A percentile compares a stretch with the other conserved stretches of the same genome.
These are phyloP conservation scores for Drosophila teissieri DNA, from an alignment of 1,140 invertebrate species.

Conservation along the genomic window DNA sequence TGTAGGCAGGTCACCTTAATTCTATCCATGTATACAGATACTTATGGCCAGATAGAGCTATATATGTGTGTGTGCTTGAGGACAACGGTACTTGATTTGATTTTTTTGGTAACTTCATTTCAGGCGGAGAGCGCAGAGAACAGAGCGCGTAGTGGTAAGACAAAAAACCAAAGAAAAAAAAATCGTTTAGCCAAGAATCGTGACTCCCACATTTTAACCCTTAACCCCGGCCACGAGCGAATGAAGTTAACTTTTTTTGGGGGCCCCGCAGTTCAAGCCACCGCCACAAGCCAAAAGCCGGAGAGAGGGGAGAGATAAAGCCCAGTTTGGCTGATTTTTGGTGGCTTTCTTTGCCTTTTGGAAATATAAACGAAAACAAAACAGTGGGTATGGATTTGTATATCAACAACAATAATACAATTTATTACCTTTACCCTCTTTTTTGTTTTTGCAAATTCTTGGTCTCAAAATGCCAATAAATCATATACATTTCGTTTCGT, in stretches of 20 bases:
- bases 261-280: slow-evolving; percentile 32
- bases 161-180: slow-evolving; percentile 20
- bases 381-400: slow-evolving; percentile 29
- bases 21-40: slow-evolving; percentile 54
- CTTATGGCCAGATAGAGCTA: slow-evolving; percentile 28
- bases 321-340: slow-evolving; percentile 29
- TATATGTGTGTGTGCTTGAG: slow-evolving; percentile 48
- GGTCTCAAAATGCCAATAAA: slow-evolving; percentile 82
- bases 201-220: slow-evolving; percentile 84
- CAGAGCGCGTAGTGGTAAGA: slow-evolving; percentile 62
- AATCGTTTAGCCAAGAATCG: slow-evolving; percentile 75
- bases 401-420: slow-evolving; percentile 81
- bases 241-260: slow-evolving; percentile 66
- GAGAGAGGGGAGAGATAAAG: slow-evolving; percentile 8
- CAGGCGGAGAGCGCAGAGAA: slow-evolving; percentile 47
- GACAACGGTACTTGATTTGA: slow-evolving; percentile 79
- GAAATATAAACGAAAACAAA: slow-evolving; percentile 49
- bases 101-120: slow-evolving; percentile 82
- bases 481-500: slow-evolving; percentile 72
- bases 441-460: slow-evolving; percentile 74
- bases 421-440: slow-evolving; percentile 74
- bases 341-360: slow-evolving; percentile 62
- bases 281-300: slow-evolving; percentile 34
- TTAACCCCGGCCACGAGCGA: slow-evolving; percentile 80
- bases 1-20: slow-evolving; percentile 71